These are phyloP conservation scores for Falco novaeseelandiae DNA, from an alignment of 2,797 vertebrate genomes.

Conservation along the genomic window DNA sequence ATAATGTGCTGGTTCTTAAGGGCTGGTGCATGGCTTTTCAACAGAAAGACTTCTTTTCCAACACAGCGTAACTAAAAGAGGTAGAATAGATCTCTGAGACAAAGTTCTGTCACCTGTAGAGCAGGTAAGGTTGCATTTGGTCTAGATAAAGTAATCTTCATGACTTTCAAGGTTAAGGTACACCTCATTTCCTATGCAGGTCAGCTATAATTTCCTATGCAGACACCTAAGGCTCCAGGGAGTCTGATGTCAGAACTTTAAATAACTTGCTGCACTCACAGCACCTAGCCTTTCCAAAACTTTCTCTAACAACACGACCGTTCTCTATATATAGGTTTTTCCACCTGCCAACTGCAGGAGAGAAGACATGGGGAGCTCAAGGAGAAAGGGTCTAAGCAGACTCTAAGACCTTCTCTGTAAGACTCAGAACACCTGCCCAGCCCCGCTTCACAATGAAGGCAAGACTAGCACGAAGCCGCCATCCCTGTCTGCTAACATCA, in stretches of 20 bases:
- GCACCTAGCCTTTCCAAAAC: not conserved
- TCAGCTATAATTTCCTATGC: constrained; percentile 21
- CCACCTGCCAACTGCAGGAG: not conserved
- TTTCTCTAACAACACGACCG: not conserved
- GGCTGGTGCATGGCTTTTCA: not conserved
- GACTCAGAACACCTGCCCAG: not conserved
- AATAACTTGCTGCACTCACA: not conserved
- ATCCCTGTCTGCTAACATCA: not conserved
- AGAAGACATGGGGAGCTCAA: accelerated
- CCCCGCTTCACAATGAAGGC: not conserved
- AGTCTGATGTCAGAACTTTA: constrained; percentile 34
- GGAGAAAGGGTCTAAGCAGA: not conserved
- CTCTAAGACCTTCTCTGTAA: not conserved
- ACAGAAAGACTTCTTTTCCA: not conserved
- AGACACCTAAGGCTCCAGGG: not conserved
- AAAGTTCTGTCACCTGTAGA: not conserved
- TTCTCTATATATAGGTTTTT: not conserved
- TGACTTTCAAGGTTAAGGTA: not conserved
- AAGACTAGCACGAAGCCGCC: not conserved
- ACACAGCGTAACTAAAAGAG: not conserved
- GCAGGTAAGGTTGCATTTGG: not conserved
- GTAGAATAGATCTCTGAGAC: not conserved
- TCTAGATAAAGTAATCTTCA: not conserved
- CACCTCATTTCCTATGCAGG: constrained; percentile 43
- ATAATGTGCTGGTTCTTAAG: not conserved